Conservation (phyloP, 2,113 vertebrate genomes). For the Halcyon malimbica region DNA sequence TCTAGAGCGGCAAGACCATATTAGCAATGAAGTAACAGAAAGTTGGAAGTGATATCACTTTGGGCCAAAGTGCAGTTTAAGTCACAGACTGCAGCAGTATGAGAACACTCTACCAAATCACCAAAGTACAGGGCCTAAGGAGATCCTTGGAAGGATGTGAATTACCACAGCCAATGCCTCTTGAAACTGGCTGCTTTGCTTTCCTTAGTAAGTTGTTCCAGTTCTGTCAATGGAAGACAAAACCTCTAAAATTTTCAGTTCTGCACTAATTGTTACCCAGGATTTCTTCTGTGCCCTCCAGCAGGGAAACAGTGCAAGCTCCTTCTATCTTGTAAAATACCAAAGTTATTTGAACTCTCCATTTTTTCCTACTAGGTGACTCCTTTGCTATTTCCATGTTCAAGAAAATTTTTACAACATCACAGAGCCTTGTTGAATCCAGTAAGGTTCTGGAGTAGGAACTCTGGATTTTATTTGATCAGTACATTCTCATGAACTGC, state of each 20-base stretch:
- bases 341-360: neutral
- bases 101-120: neutral
- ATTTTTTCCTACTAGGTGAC: neutral
- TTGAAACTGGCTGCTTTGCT: neutral
- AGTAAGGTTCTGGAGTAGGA: neutral
- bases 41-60: neutral
- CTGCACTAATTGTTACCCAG: neutral
- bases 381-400: neutral
- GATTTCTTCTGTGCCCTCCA: neutral
- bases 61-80: neutral
- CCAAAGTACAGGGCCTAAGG: accelerated
- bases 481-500: neutral
- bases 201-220: neutral
- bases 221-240: neutral
- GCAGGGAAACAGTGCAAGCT: neutral
- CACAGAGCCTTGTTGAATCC: neutral
- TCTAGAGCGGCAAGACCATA: neutral
- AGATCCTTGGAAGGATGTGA: neutral
- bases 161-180: neutral
- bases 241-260: neutral
- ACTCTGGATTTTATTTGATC: neutral
- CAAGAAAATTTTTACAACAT: neutral
- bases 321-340: neutral
- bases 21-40: neutral
- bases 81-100: neutral